Evolutionary conservation across 2,888 invertebrate genomes (phyloP), one percentile per base, ranked within the genome.

Genomic region (Capitulum mitella): DNA sequence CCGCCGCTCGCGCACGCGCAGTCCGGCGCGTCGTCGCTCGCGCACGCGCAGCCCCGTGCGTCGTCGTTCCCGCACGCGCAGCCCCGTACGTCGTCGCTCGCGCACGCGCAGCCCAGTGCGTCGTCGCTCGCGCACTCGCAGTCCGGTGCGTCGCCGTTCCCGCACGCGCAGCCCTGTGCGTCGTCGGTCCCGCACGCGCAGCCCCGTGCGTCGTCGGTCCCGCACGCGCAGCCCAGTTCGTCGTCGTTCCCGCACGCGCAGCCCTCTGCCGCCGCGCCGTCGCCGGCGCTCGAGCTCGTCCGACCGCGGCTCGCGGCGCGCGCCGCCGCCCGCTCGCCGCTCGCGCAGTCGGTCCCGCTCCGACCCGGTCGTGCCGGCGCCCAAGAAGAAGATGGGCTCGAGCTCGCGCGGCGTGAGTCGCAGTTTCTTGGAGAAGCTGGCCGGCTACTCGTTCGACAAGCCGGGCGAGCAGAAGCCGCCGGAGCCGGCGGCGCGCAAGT

Each of bases 1-100:
- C n/a, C 74, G 74, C 26, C 78, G 78, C 16, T 40, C 40, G n/a
- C 74, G 70, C 37, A 70, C 34, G 19, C 74, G 61, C 29, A 61
- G 29, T 37, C 22, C 70, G 5, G 37, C 19, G 29, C 70, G 70
- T 5, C 32, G 37, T 29, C 32, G 70, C 2, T 70, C 70, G 70
- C 34, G 70, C 70, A 29, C 70, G 34, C 70, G 70, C 34, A 37
- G 37, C 19, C 70, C 26, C 34, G 34, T 12, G 3, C 70, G 70
- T 3, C 70, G 70, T 5, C 70, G 70, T 3, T 37, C 70, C 26
- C 58, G 58, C 58, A 19, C 58, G n/a, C 58, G 58, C 26, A 58
- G 34, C 34, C 16, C 34, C 34, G 19, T 16, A 3, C 70, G 32
- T 2, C 70, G 70, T 16, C 34, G 34, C 5, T 70, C 70, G 2